phyloP scores from a whole-genome alignment of 2,113 vertebrate species.

The Upupa epops region DNA sequence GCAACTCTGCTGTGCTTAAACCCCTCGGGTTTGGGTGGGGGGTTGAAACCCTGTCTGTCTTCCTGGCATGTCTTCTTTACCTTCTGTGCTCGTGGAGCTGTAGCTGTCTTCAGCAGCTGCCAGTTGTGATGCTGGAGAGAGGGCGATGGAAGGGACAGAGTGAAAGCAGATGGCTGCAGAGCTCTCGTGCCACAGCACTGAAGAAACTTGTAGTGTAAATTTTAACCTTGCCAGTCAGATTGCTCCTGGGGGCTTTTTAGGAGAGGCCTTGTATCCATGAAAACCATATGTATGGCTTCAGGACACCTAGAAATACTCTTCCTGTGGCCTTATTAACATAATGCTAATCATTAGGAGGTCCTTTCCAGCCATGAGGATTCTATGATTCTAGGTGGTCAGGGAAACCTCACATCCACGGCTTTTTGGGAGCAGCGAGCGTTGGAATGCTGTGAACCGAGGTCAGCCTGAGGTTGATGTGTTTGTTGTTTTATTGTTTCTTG shows the following conservation, averaged over 20 bases:
- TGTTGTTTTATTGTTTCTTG: background rate
- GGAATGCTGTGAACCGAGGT: background rate
- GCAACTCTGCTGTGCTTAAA: background rate
- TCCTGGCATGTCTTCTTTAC: background rate
- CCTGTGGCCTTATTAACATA: background rate
- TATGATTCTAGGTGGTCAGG: too few species aligned
- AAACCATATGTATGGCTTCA: background rate
- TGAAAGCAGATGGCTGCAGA: background rate
- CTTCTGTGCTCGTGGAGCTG: background rate
- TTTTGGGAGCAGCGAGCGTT: background rate
- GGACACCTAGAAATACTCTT: background rate
- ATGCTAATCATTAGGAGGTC: too few species aligned
- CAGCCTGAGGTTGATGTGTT: background rate
- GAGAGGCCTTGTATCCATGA: background rate
- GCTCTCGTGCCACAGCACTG: rapidly evolving
- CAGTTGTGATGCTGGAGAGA: background rate
- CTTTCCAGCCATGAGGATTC: too few species aligned
- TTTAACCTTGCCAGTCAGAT: background rate
- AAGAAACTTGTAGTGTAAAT: background rate
- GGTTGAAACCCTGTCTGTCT: background rate
- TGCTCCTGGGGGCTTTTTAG: background rate
- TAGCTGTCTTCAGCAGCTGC: background rate
- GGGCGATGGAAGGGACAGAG: background rate
- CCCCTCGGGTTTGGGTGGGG: background rate
- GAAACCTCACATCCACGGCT: background rate